Conservation (phyloP, 2,797 vertebrate genomes). For the Siniperca undulata region DNA sequence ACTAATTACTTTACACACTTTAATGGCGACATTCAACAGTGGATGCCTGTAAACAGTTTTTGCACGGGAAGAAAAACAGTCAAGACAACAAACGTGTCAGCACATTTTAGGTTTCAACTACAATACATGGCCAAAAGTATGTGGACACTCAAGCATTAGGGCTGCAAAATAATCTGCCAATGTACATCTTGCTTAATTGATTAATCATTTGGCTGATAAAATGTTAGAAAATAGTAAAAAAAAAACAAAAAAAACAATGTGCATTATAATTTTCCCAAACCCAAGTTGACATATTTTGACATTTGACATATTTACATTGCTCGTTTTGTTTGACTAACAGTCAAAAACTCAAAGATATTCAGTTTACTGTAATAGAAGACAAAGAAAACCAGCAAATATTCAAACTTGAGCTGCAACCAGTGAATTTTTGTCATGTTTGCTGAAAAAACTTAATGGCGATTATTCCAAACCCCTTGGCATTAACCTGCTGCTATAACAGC, state of each 20-base stretch:
- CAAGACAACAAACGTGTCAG: background rate
- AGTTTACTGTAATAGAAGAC: background rate
- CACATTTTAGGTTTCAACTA: no score
- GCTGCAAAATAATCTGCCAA: background rate
- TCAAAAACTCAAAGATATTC: background rate
- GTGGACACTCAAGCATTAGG: background rate
- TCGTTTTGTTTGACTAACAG: background rate
- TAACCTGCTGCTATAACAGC: background rate
- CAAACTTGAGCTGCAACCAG: background rate
- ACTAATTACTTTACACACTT: conserved; percentile 38
- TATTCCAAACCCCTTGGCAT: background rate
- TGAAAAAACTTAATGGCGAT: background rate
- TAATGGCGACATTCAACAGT: background rate
- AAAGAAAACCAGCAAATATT: background rate
- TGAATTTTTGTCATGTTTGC: background rate
- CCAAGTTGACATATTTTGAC: no score
- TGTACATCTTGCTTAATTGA: no score
- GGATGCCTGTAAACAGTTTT: background rate
- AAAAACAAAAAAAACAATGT: no score
- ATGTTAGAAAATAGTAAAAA: background rate
- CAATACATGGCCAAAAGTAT: background rate
- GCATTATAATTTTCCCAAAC: no score
- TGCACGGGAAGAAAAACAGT: background rate
- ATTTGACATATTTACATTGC: background rate
- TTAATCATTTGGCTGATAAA: no score